Evolutionary conservation across 2,888 invertebrate species (phyloP), one percentile per base, ranked within the genome.

Genomic region (Heliconius charithonia): DNA sequence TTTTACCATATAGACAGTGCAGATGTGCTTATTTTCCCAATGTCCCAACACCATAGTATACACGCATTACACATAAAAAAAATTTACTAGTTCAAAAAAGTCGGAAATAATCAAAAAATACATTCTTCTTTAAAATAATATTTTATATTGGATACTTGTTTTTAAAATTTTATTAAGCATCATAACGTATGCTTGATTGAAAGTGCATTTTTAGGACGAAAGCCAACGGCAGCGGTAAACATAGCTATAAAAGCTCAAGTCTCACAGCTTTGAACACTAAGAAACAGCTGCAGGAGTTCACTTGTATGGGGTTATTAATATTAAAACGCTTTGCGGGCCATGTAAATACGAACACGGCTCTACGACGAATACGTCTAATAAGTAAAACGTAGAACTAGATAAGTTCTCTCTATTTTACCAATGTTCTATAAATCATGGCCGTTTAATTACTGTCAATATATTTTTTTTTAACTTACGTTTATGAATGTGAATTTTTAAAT

Each of bases 231-330:
- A 85, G 86, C 87, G 89, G 93, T 91, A 94, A 93, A 94, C 93
- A 94, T 90, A 88, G 86, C 87, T 90, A 91, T 92, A 92, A 92
- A 93, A 89, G 88, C 88, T 85, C 83, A 83, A 85, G 89, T 87
- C 89, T 88, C 87, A 84, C 86, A 88, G 86, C 87, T 79, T 78
- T 82, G 82, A 81, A 83, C 81, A 81, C 78, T 83, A 80, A 82
- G 86, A 85, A 85, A 84, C 85, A 86, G 87, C 88, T 87, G 86
- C 89, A 88, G 88, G 89, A 90, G 87, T 87, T 83, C 87, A 88
- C 88, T 85, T 91, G 90, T 91, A 90, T 89, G 87, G 88, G 86
- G 93, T 91, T 93, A 93, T 93, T 91, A 93, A 94, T 93, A 92
- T 91, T 93, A 90, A 92, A 93, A 88, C 90, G 89, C 86, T 86